Conservation (phyloP, 2,113 vertebrate species). For the Podarcis muralis region DNA sequence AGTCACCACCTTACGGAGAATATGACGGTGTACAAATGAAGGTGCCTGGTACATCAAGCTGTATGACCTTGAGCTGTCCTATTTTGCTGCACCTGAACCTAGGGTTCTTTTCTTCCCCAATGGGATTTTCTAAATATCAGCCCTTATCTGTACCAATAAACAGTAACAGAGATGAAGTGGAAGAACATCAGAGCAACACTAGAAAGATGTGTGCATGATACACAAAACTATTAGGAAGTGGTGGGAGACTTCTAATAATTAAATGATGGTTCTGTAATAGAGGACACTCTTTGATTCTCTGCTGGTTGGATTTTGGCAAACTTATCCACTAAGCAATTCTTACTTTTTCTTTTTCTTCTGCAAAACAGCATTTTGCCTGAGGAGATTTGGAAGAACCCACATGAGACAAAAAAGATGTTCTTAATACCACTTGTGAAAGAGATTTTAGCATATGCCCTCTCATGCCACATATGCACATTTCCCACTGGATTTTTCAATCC, state of each 20-base stretch:
- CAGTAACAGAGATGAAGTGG: neutral
- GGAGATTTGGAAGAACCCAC: neutral
- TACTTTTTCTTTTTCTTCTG: neutral
- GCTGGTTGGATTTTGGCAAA: neutral
- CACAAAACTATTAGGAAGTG: neutral
- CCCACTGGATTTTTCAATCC: neutral
- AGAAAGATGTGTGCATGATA: neutral
- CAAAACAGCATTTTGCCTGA: neutral
- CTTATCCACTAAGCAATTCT: neutral
- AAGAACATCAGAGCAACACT: neutral
- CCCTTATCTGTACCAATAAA: too few species aligned
- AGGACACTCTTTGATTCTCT: neutral
- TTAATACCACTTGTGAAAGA: neutral
- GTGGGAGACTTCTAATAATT: neutral
- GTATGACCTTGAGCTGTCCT: too few species aligned
- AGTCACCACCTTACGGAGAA: too few species aligned
- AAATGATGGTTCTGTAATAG: neutral
- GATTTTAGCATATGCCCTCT: neutral
- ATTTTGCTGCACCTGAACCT: too few species aligned
- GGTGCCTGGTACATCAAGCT: too few species aligned
- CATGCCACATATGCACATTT: neutral
- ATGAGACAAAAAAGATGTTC: neutral
- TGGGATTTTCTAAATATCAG: too few species aligned
- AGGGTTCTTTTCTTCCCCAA: too few species aligned
- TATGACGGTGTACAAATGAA: too few species aligned